Conservation (phyloP, 2,888 invertebrate genomes). For the Clepsis dumicolana region DNA sequence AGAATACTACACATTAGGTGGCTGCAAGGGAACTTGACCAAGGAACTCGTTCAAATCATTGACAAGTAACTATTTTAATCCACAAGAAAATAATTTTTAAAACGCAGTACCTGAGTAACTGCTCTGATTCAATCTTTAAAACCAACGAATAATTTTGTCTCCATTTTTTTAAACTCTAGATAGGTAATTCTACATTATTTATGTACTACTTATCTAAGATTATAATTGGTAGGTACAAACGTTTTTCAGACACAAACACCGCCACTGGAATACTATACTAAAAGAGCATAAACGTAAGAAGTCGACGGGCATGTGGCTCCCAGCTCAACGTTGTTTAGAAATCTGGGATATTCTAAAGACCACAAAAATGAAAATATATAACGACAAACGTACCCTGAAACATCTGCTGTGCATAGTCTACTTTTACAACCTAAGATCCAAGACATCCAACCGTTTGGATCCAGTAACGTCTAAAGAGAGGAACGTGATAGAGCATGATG, state of each 20-base stretch:
- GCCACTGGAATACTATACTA: constrained; percentile 74
- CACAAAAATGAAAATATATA: constrained; percentile 58
- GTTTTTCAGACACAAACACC: constrained; percentile 65
- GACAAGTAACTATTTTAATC: constrained; percentile 57
- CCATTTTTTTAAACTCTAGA: too few species aligned
- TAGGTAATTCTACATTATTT: too few species aligned
- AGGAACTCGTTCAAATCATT: constrained; percentile 62
- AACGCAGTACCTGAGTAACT: too few species aligned
- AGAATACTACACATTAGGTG: constrained; percentile 68
- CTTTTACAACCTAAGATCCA: constrained; percentile 55
- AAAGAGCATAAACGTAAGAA: constrained; percentile 66
- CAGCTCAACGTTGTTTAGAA: constrained; percentile 64
- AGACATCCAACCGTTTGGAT: constrained; percentile 37
- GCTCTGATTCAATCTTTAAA: too few species aligned
- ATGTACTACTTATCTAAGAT: too few species aligned
- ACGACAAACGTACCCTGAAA: constrained; percentile 59
- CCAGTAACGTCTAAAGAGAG: constrained; percentile 59
- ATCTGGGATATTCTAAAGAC: constrained; percentile 70
- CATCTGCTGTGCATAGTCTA: constrained; percentile 67
- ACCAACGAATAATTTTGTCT: too few species aligned
- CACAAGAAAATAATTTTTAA: neutral
- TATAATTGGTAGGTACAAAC: neutral
- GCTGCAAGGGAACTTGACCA: constrained; percentile 69
- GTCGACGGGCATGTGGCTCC: constrained; percentile 66
- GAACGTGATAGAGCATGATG: constrained; percentile 60